Conservation (phyloP, 2,113 vertebrate genomes). For the Ailurus styani region DNA sequence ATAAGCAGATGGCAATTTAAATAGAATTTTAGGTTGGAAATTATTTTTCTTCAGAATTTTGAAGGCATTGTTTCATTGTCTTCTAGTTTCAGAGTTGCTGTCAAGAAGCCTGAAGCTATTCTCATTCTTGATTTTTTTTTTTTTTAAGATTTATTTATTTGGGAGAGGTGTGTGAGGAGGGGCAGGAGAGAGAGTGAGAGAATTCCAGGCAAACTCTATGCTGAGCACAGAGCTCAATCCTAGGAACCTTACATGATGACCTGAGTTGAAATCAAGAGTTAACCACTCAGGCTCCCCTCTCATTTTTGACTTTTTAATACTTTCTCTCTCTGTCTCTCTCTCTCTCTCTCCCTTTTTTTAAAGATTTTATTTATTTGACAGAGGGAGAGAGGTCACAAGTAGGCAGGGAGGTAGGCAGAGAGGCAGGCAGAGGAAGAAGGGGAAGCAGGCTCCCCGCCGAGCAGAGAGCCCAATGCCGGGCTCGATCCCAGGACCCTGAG, state of each 20-base stretch:
- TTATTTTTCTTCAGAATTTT: constrained; percentile 23
- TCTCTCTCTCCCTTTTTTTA: too few relatives aligned
- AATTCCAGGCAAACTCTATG: neutral
- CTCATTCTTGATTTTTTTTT: neutral
- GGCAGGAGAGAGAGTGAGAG: neutral
- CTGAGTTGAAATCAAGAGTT: neutral
- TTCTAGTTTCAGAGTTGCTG: neutral
- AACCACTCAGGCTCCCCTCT: neutral
- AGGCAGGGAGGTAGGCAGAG: too few relatives aligned
- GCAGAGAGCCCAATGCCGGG: too few relatives aligned
- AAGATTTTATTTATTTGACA: too few relatives aligned
- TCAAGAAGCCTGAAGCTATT: neutral
- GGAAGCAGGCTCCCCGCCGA: too few relatives aligned
- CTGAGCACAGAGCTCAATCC: neutral
- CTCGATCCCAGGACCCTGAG: too few relatives aligned
- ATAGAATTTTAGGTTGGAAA: neutral
- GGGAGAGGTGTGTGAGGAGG: neutral
- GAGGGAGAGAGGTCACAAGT: too few relatives aligned
- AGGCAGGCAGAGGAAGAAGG: too few relatives aligned
- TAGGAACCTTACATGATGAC: neutral
- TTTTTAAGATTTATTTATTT: neutral
- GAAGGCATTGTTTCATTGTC: constrained; percentile 7
- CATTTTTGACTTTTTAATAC: neutral
- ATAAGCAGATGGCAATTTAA: neutral
- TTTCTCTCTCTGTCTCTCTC: too few relatives aligned